Evolutionary conservation across 1,140 invertebrate species (phyloP).

Genomic region (Aphidius gifuensis): DNA sequence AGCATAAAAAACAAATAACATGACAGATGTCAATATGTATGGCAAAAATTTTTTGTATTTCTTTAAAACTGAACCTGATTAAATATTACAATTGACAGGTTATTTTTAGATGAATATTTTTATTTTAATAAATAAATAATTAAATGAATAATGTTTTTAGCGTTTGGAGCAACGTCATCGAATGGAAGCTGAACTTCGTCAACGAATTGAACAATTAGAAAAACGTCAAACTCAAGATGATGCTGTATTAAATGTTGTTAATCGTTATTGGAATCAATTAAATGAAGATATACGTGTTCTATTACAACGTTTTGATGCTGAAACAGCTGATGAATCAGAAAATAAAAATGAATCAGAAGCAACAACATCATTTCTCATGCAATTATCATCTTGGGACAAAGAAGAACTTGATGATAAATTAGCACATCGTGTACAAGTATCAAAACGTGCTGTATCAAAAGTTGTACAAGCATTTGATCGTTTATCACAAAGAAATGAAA

Average conservation of each 20-base stretch:
- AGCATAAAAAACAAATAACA: too few relatives aligned
- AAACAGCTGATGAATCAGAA: slow-evolving; percentile 94
- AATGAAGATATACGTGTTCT: slow-evolving; percentile 96
- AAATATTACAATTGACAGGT: slow-evolving; percentile 17
- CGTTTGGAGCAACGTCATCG: slow-evolving; percentile 86
- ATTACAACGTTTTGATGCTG: slow-evolving; percentile 93
- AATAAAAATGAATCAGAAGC: slow-evolving; percentile 96
- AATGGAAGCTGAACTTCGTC: slow-evolving; percentile 83
- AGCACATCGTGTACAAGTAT: slow-evolving; percentile 89
- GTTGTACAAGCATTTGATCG: slow-evolving; percentile 95
- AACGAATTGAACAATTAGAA: slow-evolving; percentile 94
- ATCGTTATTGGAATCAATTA: slow-evolving; percentile 96
- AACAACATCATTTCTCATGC: slow-evolving; percentile 92
- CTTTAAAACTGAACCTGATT: slow-evolving; percentile 5
- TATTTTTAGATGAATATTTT: slow-evolving; percentile 10
- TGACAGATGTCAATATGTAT: neutral
- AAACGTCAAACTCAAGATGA: slow-evolving; percentile 97
- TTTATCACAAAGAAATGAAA: slow-evolving; percentile 88
- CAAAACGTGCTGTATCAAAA: slow-evolving; percentile 90
- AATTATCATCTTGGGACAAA: slow-evolving; percentile 97
- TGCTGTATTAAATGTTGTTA: slow-evolving; percentile 95
- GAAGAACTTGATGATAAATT: slow-evolving; percentile 95
- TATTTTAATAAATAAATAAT: neutral
- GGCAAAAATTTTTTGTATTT: neutral
- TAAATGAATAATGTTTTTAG: slow-evolving; percentile 45